phyloP scores from a whole-genome alignment of 1,140 invertebrate species.

The Vanessa atalanta region DNA sequence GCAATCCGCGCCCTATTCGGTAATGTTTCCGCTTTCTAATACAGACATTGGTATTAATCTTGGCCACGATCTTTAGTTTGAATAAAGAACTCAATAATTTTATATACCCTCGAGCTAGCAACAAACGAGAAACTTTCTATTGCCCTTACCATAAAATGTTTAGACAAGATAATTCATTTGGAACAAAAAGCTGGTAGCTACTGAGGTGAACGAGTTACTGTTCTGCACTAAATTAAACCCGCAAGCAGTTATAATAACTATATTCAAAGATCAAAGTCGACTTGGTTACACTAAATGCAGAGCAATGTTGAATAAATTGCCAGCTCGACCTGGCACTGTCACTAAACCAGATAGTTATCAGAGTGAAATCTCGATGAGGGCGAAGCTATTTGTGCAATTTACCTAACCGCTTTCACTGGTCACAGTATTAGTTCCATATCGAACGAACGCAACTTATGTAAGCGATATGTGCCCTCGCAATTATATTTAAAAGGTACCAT shows the following conservation, averaged over 20 bases:
- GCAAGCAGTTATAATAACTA: constrained; percentile 38
- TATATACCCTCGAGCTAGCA: constrained; percentile 56
- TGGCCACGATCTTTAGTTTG: constrained; percentile 29
- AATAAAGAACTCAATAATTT: constrained; percentile 55
- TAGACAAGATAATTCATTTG: constrained; percentile 18
- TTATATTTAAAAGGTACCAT: background rate
- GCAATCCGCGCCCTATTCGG: background rate
- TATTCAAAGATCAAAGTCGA: constrained; percentile 51
- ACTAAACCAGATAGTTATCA: constrained; percentile 62
- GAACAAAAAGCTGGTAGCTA: background rate
- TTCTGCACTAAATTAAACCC: constrained; percentile 20
- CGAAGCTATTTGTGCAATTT: constrained; percentile 48
- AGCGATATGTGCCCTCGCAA: background rate
- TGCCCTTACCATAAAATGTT: constrained; percentile 40
- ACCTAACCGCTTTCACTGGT: constrained; percentile 63
- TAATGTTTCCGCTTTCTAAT: constrained; percentile 72
- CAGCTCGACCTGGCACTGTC: constrained; percentile 49
- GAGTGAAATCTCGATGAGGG: constrained; percentile 61
- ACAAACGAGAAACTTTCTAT: constrained; percentile 57
- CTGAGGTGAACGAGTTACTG: constrained; percentile 1
- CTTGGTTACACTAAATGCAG: constrained; percentile 40
- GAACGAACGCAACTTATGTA: constrained; percentile 13
- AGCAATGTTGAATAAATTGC: constrained; percentile 50
- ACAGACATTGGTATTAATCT: constrained; percentile 51
- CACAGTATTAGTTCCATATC: constrained; percentile 21